Base-by-base conservation (phyloP, 2,888 invertebrate species). In the Platypus cylindrus region DNA sequence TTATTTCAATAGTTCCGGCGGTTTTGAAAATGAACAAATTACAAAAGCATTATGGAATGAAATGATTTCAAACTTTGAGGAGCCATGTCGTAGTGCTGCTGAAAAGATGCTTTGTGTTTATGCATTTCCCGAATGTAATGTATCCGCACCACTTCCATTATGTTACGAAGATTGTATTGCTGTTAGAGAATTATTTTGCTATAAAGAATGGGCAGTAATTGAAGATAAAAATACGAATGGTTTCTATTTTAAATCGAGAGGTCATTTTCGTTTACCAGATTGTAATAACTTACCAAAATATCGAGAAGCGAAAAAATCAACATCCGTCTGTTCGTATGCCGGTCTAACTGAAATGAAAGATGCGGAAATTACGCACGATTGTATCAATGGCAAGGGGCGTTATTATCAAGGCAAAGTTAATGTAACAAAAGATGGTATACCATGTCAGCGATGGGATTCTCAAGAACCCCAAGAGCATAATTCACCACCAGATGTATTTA, bases 91-190 rank as follows among this genome's bases (percentile, higher is more conserved):
- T 38, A 76, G 75, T 45, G 83, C 82, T 38, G 93, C 93, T 29
- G 87, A 90, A 67, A 85, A 78, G 69, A 70, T 94, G 56, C 65
- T 94, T 11, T 94, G 94, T 62, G 76, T 84, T 37, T 90, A 86
- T 63, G 89, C 91, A 31, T 94, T 93, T 64, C 93, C 93, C 55
- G 69, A 78, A 40, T 56, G 55, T 38, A 64, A 75, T 49, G 73
- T 73, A 53, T 66, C 77, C 31, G 70, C 71, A 38, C 75, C 81
- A 3, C 66, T 89, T 38, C 86, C 89, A 3, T 65, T 91, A 3
- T 91, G 91, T 62, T 83, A 85, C 54, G 93, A 94, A 68, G 91
- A 93, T 58, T 95, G 94, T 58, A 74, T 84, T 56, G 93, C 93
- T 34, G 83, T 90, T 16, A 80, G 81, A 57, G 76, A 83, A 59